Conservation (phyloP, 2,797 vertebrate species). For the Taeniopygia guttata region DNA sequence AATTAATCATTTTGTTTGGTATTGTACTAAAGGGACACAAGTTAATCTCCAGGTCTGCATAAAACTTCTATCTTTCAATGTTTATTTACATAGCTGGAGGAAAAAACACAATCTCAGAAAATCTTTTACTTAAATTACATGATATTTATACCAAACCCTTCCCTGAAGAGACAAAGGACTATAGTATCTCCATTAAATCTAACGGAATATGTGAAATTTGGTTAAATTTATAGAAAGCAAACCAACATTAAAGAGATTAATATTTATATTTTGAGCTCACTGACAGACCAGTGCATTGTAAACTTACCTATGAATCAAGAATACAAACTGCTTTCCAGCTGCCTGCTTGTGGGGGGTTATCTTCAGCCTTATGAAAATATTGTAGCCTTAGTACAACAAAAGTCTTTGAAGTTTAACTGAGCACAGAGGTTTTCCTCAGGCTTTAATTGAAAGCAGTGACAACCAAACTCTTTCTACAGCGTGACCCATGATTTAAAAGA, state of each 20-base stretch:
- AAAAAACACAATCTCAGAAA: background rate
- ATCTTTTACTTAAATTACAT: background rate
- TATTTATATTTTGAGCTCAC: background rate
- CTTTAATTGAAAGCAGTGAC: background rate
- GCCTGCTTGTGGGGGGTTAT: background rate
- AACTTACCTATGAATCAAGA: background rate
- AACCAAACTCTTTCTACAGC: background rate
- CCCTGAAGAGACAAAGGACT: background rate
- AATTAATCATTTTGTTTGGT: background rate
- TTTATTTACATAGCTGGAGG: background rate
- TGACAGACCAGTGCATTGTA: background rate
- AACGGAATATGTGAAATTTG: background rate
- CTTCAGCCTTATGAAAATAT: background rate
- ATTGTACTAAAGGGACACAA: background rate
- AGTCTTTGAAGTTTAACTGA: slow-evolving; percentile 4
- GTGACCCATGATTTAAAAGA: background rate
- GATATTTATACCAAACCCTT: background rate
- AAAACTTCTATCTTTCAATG: background rate
- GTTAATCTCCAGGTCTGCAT: background rate
- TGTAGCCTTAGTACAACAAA: background rate
- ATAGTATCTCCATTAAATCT: background rate
- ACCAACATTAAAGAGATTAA: background rate
- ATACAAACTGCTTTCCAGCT: background rate
- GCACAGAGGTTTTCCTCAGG: background rate
- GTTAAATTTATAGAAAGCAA: background rate